A percentile compares a stretch with the other conserved stretches of the same genome.
Evolutionary conservation across 2,113 vertebrate genomes (phyloP).

Genomic region (Pygathrix nemaeus): DNA sequence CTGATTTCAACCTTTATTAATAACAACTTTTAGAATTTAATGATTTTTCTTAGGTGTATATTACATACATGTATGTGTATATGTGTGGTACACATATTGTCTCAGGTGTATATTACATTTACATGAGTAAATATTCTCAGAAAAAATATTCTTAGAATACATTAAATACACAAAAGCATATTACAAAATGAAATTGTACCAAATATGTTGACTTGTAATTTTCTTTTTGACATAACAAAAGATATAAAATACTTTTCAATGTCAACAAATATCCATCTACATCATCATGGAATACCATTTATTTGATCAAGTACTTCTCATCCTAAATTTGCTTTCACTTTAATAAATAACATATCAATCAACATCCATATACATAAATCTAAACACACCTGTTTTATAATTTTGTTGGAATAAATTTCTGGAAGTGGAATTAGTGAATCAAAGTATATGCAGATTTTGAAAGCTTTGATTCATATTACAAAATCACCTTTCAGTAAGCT

Average conservation of each 20-base stretch:
- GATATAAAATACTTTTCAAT: background rate
- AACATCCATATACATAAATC: background rate
- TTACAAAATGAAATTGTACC: background rate
- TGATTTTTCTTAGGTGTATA: background rate
- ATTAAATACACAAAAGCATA: background rate
- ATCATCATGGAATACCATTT: background rate
- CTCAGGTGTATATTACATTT: background rate
- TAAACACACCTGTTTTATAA: background rate
- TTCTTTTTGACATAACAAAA: background rate
- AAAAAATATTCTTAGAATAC: background rate
- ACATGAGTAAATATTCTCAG: background rate
- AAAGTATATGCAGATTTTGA: background rate
- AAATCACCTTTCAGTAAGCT: background rate
- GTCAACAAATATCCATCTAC: background rate
- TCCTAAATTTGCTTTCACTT: background rate
- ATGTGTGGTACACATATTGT: background rate
- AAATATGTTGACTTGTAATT: background rate
- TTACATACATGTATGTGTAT: background rate
- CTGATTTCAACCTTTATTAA: background rate
- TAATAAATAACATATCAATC: constrained; percentile 10
- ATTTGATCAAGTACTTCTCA: background rate
- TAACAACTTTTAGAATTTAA: background rate
- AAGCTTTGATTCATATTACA: background rate
- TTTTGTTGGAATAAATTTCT: background rate
- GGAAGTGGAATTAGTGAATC: background rate